Percentiles rank a stretch among this genome's conserved stretches.
Conservation (phyloP, 2,888 invertebrate species). For the Phyto melanocephala region DNA sequence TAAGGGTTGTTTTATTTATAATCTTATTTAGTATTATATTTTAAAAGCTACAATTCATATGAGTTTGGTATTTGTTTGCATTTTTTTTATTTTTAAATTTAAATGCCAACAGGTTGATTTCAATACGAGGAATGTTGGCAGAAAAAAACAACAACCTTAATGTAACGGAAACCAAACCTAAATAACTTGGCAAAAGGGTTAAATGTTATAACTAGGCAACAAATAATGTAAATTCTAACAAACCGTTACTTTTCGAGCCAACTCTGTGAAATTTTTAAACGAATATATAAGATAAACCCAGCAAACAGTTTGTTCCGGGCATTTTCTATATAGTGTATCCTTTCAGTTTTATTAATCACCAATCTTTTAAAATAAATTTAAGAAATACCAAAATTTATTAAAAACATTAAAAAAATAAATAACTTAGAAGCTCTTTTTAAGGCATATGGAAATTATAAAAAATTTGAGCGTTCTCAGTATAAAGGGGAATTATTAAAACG, state of each 20-base stretch:
- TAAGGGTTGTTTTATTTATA: not conserved
- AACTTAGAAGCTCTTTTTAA: not conserved
- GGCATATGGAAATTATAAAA: too few species aligned
- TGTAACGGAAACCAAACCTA: slow-evolving; percentile 48
- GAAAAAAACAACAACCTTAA: slow-evolving; percentile 34
- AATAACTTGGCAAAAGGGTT: slow-evolving; percentile 50
- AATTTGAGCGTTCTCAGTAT: too few species aligned
- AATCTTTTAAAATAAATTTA: too few species aligned
- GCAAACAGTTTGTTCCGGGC: not conserved
- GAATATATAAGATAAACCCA: not conserved
- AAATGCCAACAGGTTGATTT: slow-evolving; percentile 68
- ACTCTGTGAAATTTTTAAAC: not conserved
- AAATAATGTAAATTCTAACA: slow-evolving; percentile 23
- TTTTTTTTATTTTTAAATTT: not conserved
- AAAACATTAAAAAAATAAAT: not conserved
- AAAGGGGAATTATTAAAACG: too few species aligned
- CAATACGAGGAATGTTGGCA: slow-evolving; percentile 30
- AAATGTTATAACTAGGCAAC: slow-evolving; percentile 45
- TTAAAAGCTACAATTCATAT: slow-evolving; percentile 4
- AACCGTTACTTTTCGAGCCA: not conserved
- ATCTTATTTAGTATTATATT: not conserved
- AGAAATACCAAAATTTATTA: too few species aligned
- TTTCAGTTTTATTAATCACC: too few species aligned
- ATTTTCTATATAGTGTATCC: too few species aligned
- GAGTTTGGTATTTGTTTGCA: not conserved